Evolutionary conservation across 2,797 vertebrate genomes (phyloP), one percentile per base, ranked within the genome.

Genomic region (Cyclopterus lumpus): DNA sequence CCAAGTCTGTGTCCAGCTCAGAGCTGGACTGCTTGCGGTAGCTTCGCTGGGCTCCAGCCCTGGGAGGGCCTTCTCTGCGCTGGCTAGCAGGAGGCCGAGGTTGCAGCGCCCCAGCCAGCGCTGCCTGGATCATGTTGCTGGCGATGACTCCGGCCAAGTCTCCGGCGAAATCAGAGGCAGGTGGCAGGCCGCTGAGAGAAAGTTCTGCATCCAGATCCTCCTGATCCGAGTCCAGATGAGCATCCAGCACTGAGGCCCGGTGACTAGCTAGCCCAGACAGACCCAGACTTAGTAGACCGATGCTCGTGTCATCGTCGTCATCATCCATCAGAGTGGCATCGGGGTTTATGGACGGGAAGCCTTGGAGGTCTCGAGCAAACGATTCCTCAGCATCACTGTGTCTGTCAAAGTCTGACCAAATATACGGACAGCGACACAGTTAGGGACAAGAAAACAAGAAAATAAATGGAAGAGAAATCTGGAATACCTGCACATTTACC

Each of bases 311-410:
- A 0, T 99, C 98, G 0, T 99, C 98, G 2, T 95, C 95, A 0
- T 95, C 94, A 5, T 99, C 98, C 92, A 99, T 93, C 72, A 97
- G 88, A 0, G 95, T 93, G 57, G 91, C 94, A 51, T 99, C 98
- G 0, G 97, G 97, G 73, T 99, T 99, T 77, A 99, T 97, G 64
- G 98, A 99, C 63, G 98, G 98, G 81, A 99, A 99, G 86, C 99
- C 98, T 0, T 95, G 96, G 51, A 99, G 97, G 87, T 99, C 98
- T 75, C 95, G 95, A 64, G 98, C 97, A 79, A 99, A 99, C 8
- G 98, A 99, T 77, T 99, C 98, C 86, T 99, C 98, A 4, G 96
- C 95, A 79, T 99, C 98, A 75, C 98, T 99, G 94, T 99, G 98
- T 72, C 97, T 94, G 18, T 99, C 97, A 15, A 99, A 74, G 81